Evolutionary conservation across 2,113 vertebrate species (phyloP), one percentile per base, ranked within the genome.

Genomic region (Turdus rufiventris): DNA sequence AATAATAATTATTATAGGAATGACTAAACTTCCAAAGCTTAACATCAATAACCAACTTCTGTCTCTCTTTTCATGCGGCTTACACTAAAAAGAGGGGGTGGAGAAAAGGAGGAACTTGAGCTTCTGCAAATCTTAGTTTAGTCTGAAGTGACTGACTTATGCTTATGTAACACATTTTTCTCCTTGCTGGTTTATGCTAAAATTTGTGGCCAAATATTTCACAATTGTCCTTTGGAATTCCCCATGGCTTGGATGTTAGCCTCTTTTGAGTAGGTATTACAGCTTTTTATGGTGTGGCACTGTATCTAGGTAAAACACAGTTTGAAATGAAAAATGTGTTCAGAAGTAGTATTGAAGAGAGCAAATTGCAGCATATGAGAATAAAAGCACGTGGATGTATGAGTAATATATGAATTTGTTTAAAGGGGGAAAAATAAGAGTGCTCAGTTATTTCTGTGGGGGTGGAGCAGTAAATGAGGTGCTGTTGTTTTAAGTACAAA

Each of bases 81-180:
- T 53, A 62, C 45, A 28, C 19, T 38, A 50, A 53, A 72, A 88
- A 54, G 8, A 25, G 58, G 28, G 38, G 38, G 29, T 34, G 31
- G 3, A 11, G 5, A 7, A 57, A 78, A 91, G 33, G 88, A 96
- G 96, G 93, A 97, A 96, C 94, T 61, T 53, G 42, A 89, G 23
- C 33, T 96, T 96, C 73, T 96, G 93, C 40, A 94, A 95, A 91
- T 77, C 60, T 77, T 85, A 12, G 3, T 79, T 87, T 45, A 45
- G 63, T 83, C 75, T 90, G 19, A 77, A 60, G 28, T 56, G 21
- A 53, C 29, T 42, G 33, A 60, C 6, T 56, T 87, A 56, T 2
- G 1, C 26, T 57, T 91, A 42, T 28, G 25, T 50, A 81, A 47
- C 4, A 12, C 4, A 7, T 82, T 82, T 82, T 65, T 85, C 67